A percentile compares a stretch with the other conserved stretches of the same genome.
Conservation (phyloP, 2,888 invertebrate species). For the Hyposoter dolosus region DNA sequence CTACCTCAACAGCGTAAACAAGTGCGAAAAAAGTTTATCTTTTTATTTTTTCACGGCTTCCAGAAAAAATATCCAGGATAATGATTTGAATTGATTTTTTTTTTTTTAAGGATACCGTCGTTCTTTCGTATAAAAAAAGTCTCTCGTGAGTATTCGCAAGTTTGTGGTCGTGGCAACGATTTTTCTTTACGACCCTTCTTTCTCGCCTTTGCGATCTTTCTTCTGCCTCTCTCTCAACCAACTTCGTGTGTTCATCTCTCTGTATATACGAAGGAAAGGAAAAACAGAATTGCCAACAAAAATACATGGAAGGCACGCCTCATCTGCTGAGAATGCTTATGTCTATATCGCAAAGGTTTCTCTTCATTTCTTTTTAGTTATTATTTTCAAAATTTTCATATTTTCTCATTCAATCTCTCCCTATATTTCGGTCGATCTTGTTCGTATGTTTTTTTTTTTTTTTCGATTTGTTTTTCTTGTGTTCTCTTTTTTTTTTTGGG, state of each 20-base stretch:
- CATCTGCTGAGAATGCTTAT: conserved; percentile 83
- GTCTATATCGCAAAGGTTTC: conserved; percentile 71
- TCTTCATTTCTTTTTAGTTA: conserved; percentile 51
- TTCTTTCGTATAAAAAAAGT: neutral
- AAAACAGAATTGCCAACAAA: conserved; percentile 81
- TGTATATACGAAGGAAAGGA: conserved; percentile 79
- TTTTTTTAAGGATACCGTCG: neutral
- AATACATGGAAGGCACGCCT: conserved; percentile 85
- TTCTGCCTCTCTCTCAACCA: neutral
- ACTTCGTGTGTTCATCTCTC: conserved; percentile 57
- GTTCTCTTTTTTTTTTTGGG: neutral
- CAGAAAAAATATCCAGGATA: neutral
- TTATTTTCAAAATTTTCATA: conserved; percentile 11
- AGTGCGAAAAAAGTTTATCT: conserved; percentile 8
- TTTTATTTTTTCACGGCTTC: conserved; percentile 6
- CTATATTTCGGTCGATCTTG: conserved; percentile 54
- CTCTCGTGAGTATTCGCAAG: neutral
- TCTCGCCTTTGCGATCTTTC: neutral
- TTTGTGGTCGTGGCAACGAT: conserved; percentile 2
- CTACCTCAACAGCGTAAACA: conserved; percentile 44
- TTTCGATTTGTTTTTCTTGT: conserved; percentile 56
- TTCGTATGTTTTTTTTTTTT: conserved; percentile 70
- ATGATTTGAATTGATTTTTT: conserved; percentile 1
- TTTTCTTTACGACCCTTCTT: neutral
- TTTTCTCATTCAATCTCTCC: conserved; percentile 55